These are phyloP conservation scores for Tetrax tetrax DNA, from an alignment of 2,113 vertebrate genomes.

Conservation along the genomic window DNA sequence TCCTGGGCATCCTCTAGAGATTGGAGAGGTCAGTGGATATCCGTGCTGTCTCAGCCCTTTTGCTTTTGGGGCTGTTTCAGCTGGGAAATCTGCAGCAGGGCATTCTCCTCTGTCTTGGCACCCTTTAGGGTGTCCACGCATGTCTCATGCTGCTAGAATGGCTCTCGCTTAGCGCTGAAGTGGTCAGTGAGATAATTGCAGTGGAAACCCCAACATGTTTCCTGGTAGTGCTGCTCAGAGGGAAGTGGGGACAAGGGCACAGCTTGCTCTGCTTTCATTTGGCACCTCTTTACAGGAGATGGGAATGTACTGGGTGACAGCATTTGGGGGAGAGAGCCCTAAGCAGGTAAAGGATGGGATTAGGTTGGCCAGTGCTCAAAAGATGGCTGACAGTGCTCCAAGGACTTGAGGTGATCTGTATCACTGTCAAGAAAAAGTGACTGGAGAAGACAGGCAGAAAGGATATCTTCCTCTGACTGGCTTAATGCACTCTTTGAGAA, in stretches of 20 bases:
- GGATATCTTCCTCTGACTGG: not conserved
- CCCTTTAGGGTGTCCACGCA: accelerated
- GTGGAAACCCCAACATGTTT: not conserved
- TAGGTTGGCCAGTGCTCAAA: not conserved
- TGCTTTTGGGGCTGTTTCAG: not conserved
- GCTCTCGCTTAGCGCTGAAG: not conserved
- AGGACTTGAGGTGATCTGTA: not conserved
- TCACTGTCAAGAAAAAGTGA: not conserved
- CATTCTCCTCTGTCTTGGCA: not conserved
- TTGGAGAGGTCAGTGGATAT: not conserved
- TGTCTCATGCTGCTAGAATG: not conserved
- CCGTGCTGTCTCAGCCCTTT: accelerated
- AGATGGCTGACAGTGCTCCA: not conserved
- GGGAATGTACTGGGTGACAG: not conserved
- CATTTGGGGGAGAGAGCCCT: not conserved
- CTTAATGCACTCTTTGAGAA: not conserved
- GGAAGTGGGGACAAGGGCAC: not conserved
- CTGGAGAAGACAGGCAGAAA: not conserved
- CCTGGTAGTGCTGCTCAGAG: not conserved
- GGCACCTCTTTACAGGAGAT: not conserved
- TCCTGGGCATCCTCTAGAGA: not conserved
- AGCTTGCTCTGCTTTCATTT: not conserved
- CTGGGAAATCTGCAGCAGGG: not conserved
- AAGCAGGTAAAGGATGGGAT: not conserved
- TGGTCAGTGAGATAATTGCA: not conserved